Base-by-base conservation (phyloP, 2,113 vertebrate genomes). In the Spheniscus mendiculus region DNA sequence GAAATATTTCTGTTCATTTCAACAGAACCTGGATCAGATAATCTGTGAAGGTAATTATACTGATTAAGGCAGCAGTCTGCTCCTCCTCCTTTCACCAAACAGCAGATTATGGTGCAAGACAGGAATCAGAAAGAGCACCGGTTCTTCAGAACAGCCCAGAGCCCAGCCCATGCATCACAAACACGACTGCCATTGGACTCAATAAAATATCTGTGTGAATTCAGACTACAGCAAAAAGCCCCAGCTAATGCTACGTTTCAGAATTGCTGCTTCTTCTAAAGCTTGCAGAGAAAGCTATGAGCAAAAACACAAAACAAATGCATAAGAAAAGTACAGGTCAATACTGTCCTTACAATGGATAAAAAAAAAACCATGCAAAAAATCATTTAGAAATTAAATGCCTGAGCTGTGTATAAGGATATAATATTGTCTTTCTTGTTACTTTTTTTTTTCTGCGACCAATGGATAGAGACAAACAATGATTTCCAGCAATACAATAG, bases 321-420 rank as follows among this genome's bases (percentile, higher is more conserved):
- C 15, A 12, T 40, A 56, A 50, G 38, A 72, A 79, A 29, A 63
- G 12, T 55, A 19, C 7, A 21, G 12, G 10, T 66, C 29, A 62
- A 25, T 74, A 69, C 7, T 56, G 8, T 84, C 8, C 11, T 67
- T 79, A 42, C 5, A 47, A 32, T 16, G 6, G 29, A 63, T 56
- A 22, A 1, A 53, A 67, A 67, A 83, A 44, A 7, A 0, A 7
- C 0, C 4, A 42, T 7, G 6, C 3, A n/a, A 78, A 93, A 62
- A 80, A 36, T 44, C 0, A 44, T 56, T 74, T 50, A 34, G 13
- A 89, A 62, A 62, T 78, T 67, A 67, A 78, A 63, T 40, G 72
- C 13, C 61, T 69, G 40, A 83, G 30, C 29, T 85, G 3, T 26
- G 18, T 50, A 52, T 71, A 84, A 86, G 18, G 10, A 67, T 5